Evolutionary conservation across 2,113 vertebrate genomes (phyloP).

Genomic region (Apeltes quadracus): DNA sequence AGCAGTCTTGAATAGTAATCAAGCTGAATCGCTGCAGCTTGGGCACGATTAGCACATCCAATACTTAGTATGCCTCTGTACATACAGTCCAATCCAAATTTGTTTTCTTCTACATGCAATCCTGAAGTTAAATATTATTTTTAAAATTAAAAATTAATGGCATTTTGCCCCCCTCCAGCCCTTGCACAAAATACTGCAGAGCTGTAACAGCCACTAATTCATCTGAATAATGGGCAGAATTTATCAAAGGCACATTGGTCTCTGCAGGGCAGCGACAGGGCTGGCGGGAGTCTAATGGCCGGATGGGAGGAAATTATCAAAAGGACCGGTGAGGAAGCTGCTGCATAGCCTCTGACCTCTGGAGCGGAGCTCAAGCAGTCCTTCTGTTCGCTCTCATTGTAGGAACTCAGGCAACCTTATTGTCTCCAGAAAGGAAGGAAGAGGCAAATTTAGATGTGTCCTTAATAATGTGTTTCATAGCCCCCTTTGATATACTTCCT

Average conservation of each 20-base stretch:
- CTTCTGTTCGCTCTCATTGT: background rate
- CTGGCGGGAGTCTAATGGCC: constrained; percentile 71
- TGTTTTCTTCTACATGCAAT: constrained; percentile 6
- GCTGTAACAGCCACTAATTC: constrained; percentile 67
- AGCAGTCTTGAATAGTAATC: constrained; percentile 34
- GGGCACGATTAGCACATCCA: background rate
- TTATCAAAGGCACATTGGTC: constrained; percentile 70
- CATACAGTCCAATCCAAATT: too few relatives aligned
- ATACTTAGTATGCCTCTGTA: constrained; percentile 21
- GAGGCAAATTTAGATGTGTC: background rate
- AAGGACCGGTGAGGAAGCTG: constrained; percentile 37
- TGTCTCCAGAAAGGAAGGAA: constrained; percentile 6
- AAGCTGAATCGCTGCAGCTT: constrained; percentile 28
- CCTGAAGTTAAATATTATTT: constrained; percentile 49
- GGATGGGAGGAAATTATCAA: constrained; percentile 52
- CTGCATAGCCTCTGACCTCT: constrained; percentile 28
- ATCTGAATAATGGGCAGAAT: constrained; percentile 74
- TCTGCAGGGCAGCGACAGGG: constrained; percentile 55
- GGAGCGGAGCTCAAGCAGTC: constrained; percentile 3
- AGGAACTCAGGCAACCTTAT: background rate
- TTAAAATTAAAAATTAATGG: constrained; percentile 61
- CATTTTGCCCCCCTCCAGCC: constrained; percentile 50
- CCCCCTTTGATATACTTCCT: constrained; percentile 14
- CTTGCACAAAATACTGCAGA: constrained; percentile 28
- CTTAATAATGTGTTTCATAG: constrained; percentile 11